These are phyloP conservation scores for Prosopocoilus inquinatus DNA, from an alignment of 2,888 invertebrate species.

Conservation along the genomic window DNA sequence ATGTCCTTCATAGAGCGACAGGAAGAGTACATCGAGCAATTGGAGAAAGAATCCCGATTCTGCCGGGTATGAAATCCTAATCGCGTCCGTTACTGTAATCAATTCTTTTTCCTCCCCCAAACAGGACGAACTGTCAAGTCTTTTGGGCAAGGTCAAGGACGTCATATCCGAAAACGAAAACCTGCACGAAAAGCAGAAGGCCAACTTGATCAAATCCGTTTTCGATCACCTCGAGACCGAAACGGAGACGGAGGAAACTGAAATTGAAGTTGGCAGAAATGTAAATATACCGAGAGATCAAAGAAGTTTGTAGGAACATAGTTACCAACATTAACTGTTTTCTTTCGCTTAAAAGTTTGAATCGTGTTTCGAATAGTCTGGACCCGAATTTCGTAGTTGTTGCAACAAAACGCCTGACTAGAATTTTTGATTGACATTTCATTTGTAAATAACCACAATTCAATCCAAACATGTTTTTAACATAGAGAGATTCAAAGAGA, in stretches of 20 bases:
- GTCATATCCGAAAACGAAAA: slow-evolving; percentile 83
- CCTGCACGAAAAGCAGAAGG: slow-evolving; percentile 74
- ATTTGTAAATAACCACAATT: no score
- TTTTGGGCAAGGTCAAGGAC: slow-evolving; percentile 80
- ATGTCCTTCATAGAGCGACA: slow-evolving; percentile 80
- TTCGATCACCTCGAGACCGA: slow-evolving; percentile 62
- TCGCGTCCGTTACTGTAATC: not conserved
- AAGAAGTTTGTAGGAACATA: no score
- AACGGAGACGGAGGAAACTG: slow-evolving; percentile 50
- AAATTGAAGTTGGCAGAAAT: slow-evolving; percentile 38
- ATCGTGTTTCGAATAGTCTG: no score
- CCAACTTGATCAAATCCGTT: slow-evolving; percentile 63
- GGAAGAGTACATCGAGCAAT: slow-evolving; percentile 83
- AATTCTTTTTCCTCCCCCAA: slow-evolving; percentile 10
- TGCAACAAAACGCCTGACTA: no score
- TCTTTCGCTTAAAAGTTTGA: no score
- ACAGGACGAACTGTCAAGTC: slow-evolving; percentile 71
- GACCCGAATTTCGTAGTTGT: no score
- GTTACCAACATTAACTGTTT: no score
- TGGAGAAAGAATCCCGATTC: slow-evolving; percentile 81
- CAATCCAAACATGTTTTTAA: no score
- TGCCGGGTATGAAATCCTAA: slow-evolving; percentile 60
- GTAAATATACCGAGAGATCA: not conserved
- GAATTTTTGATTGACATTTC: no score
- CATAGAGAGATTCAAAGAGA: no score